Evolutionary conservation across 2,888 invertebrate species (phyloP).

Genomic region (Drosophila meridionalis): DNA sequence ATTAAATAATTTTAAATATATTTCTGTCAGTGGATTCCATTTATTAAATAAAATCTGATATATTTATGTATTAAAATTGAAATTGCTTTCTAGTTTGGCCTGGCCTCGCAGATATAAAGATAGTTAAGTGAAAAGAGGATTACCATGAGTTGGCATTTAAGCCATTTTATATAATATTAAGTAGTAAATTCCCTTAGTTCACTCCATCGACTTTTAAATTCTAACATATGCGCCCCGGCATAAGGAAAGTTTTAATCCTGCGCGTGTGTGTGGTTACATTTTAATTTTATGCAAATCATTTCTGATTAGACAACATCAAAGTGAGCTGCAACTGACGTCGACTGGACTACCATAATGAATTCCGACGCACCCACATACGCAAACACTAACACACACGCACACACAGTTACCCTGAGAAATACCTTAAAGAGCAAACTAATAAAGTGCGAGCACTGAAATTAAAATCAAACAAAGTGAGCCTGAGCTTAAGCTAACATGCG

Average conservation of each 20-base stretch:
- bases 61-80: no score
- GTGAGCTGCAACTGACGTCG: neutral
- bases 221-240: neutral
- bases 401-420: no score
- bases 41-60: no score
- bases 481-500: no score
- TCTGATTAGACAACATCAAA: conserved; percentile 9
- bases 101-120: neutral
- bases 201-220: neutral
- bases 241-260: neutral
- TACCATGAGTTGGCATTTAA: neutral
- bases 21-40: no score
- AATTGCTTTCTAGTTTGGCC: neutral
- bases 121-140: neutral
- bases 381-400: neutral
- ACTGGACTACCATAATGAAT: neutral
- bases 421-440: neutral
- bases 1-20: no score
- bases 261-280: conserved; percentile 3
- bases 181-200: neutral
- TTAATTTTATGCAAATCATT: conserved; percentile 20
- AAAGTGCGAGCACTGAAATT: neutral
- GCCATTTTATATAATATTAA: neutral
- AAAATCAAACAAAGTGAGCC: neutral
- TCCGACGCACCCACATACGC: neutral